These are phyloP conservation scores for Ruditapes philippinarum DNA, from an alignment of 1,140 invertebrate genomes.

Conservation along the genomic window DNA sequence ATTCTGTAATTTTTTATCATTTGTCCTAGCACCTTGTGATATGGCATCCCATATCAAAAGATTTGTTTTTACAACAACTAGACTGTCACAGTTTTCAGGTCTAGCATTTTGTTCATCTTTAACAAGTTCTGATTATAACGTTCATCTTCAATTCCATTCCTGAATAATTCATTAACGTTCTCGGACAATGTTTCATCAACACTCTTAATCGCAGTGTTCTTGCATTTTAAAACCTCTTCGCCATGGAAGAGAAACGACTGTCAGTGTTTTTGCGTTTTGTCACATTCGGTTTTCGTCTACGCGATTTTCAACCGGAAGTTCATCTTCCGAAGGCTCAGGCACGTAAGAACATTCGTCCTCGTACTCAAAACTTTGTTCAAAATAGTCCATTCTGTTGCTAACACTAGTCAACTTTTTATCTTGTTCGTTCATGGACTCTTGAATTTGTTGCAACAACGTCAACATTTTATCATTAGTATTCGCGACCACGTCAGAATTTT, in stretches of 20 bases:
- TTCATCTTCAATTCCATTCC: slow-evolving; percentile 58
- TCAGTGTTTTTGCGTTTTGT: slow-evolving; percentile 27
- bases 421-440: neutral
- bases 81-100: slow-evolving; percentile 57
- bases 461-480: neutral
- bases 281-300: neutral
- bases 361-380: neutral
- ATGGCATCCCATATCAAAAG: slow-evolving; percentile 42
- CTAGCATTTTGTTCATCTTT: slow-evolving; percentile 33
- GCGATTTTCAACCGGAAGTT: neutral
- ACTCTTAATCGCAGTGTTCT: slow-evolving; percentile 8
- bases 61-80: slow-evolving; percentile 41
- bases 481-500: neutral
- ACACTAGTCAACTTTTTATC: neutral
- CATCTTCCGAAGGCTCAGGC: neutral
- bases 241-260: no score
- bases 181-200: slow-evolving; percentile 21
- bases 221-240: slow-evolving; percentile 2
- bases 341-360: neutral
- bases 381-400: neutral
- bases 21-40: neutral
- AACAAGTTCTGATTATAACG: slow-evolving; percentile 38
- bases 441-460: neutral
- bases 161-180: slow-evolving; percentile 54
- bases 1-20: slow-evolving; percentile 52